Evolutionary conservation across 2,888 invertebrate species (phyloP).

Genomic region (Notocelia uddmanniana): DNA sequence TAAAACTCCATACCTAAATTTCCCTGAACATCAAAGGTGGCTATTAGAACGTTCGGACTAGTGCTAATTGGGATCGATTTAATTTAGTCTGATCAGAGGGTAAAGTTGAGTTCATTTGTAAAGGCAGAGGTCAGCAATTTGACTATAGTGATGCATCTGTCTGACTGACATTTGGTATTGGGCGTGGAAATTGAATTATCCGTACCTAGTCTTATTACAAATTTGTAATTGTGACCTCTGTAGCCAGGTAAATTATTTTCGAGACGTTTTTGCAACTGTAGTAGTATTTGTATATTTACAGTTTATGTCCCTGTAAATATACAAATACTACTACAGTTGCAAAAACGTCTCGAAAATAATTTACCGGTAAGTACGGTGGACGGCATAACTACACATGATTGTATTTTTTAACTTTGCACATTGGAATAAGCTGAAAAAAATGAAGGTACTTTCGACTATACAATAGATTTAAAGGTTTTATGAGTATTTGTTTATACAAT

Average conservation of each 20-base stretch:
- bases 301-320: no score
- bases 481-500: no score
- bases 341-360: no score
- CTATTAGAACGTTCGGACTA: background rate
- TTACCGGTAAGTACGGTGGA: no score
- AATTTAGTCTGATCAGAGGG: conserved; percentile 24
- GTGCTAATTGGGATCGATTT: conserved; percentile 39
- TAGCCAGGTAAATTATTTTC: no score
- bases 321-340: no score
- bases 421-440: no score
- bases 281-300: no score
- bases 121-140: conserved; percentile 28
- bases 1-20: conserved; percentile 64
- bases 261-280: no score
- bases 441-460: no score
- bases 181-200: background rate
- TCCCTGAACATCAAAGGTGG: conserved; percentile 57
- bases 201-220: background rate
- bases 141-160: conserved; percentile 8
- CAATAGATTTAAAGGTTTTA: no score
- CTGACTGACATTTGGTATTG: conserved; percentile 3
- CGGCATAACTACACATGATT: background rate
- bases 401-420: no score
- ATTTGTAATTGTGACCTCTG: background rate
- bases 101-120: conserved; percentile 32